These are phyloP conservation scores for Holothuria glaberrima DNA, from an alignment of 35 echinoderm and acorn worm species.

Conservation along the genomic window DNA sequence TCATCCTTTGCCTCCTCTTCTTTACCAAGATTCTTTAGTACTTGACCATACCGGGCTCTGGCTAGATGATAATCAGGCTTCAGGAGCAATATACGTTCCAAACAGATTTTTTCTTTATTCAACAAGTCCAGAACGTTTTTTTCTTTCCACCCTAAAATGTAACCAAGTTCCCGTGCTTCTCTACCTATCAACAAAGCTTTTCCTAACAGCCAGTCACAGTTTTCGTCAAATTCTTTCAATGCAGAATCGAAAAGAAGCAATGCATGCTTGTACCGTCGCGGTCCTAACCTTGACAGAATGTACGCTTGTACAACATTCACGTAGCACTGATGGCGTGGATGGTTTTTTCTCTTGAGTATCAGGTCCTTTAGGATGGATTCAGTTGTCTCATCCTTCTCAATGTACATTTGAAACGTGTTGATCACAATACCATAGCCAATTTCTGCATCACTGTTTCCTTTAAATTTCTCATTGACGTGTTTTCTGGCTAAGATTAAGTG, in stretches of 20 bases:
- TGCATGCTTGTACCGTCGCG: neutral
- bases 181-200: conserved; percentile 10
- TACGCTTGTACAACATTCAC: conserved; percentile 19
- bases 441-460: neutral
- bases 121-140: neutral
- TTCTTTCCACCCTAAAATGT: neutral
- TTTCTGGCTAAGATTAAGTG: neutral
- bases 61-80: neutral
- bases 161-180: neutral
- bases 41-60: neutral
- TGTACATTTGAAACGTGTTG: conserved; percentile 15
- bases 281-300: conserved; percentile 13
- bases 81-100: neutral
- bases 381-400: neutral
- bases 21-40: neutral
- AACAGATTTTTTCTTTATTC: neutral
- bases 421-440: conserved; percentile 8
- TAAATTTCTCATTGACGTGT: neutral
- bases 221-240: neutral
- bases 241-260: neutral
- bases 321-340: neutral
- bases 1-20: neutral
- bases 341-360: neutral
- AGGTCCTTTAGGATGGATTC: neutral
- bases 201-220: conserved; percentile 22